Base-by-base conservation (phyloP, 2,888 invertebrate species). In the Cantharis rustica region DNA sequence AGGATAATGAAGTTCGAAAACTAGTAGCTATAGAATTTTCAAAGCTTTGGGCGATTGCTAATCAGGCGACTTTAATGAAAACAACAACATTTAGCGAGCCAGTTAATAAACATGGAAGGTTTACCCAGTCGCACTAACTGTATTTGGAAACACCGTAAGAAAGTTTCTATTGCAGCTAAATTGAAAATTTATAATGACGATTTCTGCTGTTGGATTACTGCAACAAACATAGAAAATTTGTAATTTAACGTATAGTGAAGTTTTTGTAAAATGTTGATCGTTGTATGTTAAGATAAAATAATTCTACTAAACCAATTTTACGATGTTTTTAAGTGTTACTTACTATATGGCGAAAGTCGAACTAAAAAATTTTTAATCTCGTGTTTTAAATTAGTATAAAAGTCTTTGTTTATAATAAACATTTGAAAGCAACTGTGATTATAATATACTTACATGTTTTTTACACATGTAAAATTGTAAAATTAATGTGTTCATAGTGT, bases 141-240 rank as follows among this genome's bases (percentile, higher is more conserved):
- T 76, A 80, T 82, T 64, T 82, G 82, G 79, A 83, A 83, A 72
- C 83, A 83, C 72, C 80, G 83, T 71, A 83, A 83, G 79, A 83
- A 83, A 83, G 75, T 71, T 68, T 73, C 20, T 68, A 64, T 26
- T 10, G 47, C 62, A 16, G 71, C 73, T 68, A 73, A 71, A 70
- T 74, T 27, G 16, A 72, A 75, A 61, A 69, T 69, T 71, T 69
- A 69, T 62, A 74, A 77, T 77, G 77, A 77, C 74, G 74, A 69
- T 72, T 72, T 75, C 71, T 77, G 74, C 74, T 66, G 64, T 66
- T 66, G 23, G 20, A 23, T 66, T 47, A 47, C 47, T 47, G 47
- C 47, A n/a, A 47, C n/a, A 47, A 47, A n/a, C 47, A 47, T 47
- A n/a, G 47, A 47, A 47, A 47, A 47, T 47, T 47, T 47, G 47